Base-by-base conservation (phyloP, 1,140 invertebrate species). In the Matsumurasca onukii region DNA sequence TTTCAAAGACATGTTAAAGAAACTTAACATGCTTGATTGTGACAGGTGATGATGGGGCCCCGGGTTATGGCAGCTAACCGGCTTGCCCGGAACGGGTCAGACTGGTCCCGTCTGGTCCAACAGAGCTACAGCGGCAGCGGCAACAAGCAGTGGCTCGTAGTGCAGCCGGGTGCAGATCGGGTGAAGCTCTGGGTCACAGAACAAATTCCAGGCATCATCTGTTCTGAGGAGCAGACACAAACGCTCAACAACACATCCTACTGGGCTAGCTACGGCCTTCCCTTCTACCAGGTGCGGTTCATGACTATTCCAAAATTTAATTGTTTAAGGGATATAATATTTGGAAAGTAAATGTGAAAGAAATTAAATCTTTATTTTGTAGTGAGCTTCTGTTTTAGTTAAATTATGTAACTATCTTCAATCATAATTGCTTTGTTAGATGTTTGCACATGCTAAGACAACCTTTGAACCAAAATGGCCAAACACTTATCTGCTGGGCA, bases 61-160 rank as follows among this genome's bases (percentile, higher is more conserved):
- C 84, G 94, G 48, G 85, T 90, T n/a, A 89, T 94, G 83, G 87
- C 93, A 12, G 91, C 95, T 1, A 97, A 96, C 81, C 85, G 91
- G 69, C 80, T 98, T 30, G 87, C 94, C 0, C 81, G 78, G 0
- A 84, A 85, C 74, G 89, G 91, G 1, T 79, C 82, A 30, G 81
- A 85, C 3, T 98, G 95, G 95, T 86, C 86, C 0, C 79, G 80
- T 2, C 76, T 82, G 0, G 79, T 91, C 31, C 81, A 83, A 0
- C 75, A 78, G 1, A 87, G 86, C 76, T 93, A 95, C 79, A 91
- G 90, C 68, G 91, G 90, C 5, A 94, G 92, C 30, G 91, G 93
- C 66, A 91, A 90, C 75, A 93, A 95, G 72, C 92, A 97, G 77
- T 98, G 94, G 94, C 86, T 95, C 69, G 81, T 91, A 9, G 81